Evolutionary conservation across 2,888 invertebrate genomes (phyloP).

Genomic region (Hydrotaea diabolus): DNA sequence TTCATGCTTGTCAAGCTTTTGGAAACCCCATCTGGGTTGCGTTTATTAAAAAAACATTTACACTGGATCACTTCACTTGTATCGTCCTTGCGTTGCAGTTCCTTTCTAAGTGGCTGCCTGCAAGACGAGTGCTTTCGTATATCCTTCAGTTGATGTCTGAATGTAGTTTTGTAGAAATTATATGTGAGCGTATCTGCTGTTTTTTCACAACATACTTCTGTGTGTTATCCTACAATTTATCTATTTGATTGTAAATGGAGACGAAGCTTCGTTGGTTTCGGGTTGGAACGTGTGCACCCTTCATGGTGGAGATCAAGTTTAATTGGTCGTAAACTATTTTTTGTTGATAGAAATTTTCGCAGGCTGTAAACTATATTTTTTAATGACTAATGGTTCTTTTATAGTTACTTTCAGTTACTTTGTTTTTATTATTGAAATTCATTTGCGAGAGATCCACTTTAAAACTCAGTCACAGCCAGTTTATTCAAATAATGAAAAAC

Average conservation of each 20-base stretch:
- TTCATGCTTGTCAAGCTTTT: constrained; percentile 24
- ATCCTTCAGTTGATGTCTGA: background rate
- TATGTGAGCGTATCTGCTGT: background rate
- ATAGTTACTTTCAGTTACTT: too few species aligned
- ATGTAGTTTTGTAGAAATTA: background rate
- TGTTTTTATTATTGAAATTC: too few species aligned
- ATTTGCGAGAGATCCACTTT: too few species aligned
- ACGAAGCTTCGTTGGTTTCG: too few species aligned
- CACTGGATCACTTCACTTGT: background rate
- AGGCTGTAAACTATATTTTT: too few species aligned
- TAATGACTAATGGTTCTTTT: too few species aligned
- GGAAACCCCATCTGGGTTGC: constrained; percentile 33
- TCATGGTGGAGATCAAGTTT: too few species aligned
- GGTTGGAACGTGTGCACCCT: too few species aligned
- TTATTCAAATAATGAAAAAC: too few species aligned
- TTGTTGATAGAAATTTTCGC: too few species aligned
- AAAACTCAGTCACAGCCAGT: too few species aligned
- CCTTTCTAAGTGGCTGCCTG: background rate
- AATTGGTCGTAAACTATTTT: too few species aligned
- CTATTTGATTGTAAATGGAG: constrained; percentile 28
- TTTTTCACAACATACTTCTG: constrained; percentile 7
- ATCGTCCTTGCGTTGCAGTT: background rate
- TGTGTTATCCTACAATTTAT: constrained; percentile 48
- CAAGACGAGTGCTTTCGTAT: background rate
- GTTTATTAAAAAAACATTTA: constrained; percentile 45